Percentiles rank a stretch among this genome's conserved stretches.
Evolutionary conservation across 2,797 vertebrate genomes (phyloP).

Genomic region (Antrozous pallidus): DNA sequence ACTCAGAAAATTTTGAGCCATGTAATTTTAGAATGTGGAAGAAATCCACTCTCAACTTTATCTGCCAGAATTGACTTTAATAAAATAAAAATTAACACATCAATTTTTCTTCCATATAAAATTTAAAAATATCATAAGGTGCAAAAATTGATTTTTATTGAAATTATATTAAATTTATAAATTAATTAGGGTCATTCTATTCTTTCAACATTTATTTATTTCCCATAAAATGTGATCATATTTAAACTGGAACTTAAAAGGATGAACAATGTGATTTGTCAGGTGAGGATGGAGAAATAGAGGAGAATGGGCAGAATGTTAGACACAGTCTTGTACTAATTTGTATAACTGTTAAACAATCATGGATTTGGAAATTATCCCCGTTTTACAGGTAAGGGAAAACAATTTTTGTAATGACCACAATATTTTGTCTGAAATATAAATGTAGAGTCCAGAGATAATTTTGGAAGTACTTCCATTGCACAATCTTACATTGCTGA

Average conservation of each 20-base stretch:
- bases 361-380: background rate
- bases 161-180: background rate
- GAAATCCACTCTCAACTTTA: background rate
- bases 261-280: background rate
- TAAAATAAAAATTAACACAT: constrained; percentile 48
- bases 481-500: background rate
- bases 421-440: background rate
- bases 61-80: constrained; percentile 37
- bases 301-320: background rate
- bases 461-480: background rate
- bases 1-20: background rate
- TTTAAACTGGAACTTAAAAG: background rate
- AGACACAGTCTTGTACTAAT: background rate
- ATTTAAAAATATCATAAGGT: background rate
- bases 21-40: background rate
- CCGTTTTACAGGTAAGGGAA: background rate
- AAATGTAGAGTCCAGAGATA: background rate
- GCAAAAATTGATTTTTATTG: background rate
- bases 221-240: background rate
- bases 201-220: background rate
- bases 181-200: background rate
- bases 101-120: background rate
- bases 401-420: background rate
- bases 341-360: background rate
- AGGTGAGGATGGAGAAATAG: background rate